Base-by-base conservation (phyloP, 2,888 invertebrate genomes). In the Rhagium mordax region DNA sequence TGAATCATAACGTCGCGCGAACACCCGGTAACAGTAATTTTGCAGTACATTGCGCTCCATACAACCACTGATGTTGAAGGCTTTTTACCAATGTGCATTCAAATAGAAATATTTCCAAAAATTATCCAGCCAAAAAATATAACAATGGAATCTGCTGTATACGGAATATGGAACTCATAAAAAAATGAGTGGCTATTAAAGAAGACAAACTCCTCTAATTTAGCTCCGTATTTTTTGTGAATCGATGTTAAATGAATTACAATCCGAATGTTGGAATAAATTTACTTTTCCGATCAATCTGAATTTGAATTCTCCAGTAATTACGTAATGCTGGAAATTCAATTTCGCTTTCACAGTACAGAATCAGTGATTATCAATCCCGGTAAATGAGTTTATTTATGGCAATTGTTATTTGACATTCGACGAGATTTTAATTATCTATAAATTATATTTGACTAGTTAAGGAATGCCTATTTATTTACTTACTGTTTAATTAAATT, bases 221-320 rank as follows among this genome's bases (percentile, higher is more conserved):
- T 57, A 18, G 20, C 29, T 53, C 57, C 24, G 55, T 47, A 53
- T 51, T 67, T 67, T 51, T 67, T 57, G 41, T 51, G 24, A 68
- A 68, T 76, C 74, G 65, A 82, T 78, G 74, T 75, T 81, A 83
- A 84, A 80, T 79, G 80, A 80, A 82, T 84, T 82, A 82, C 80
- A 33, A 71, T 75, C 75, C 74, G 79, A 79, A 81, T 78, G 81
- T 79, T 72, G 77, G 81, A 82, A 81, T 82, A 80, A 83, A 83
- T 81, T 82, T 81, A 78, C 81, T 83, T 80, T 81, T 78, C 81
- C 81, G 81, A 82, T 81, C 81, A 81, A 81, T 82, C 83, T 79
- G 78, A 78, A 76, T 78, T 80, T 76, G 77, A 79, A 81, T 83
- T 81, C 77, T 71, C 74, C 77, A 72, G 81, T 82, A 82, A 83